Evolutionary conservation across 2,797 vertebrate genomes (phyloP), one percentile per base, ranked within the genome.

Genomic region (Buphagus erythrorhynchus): DNA sequence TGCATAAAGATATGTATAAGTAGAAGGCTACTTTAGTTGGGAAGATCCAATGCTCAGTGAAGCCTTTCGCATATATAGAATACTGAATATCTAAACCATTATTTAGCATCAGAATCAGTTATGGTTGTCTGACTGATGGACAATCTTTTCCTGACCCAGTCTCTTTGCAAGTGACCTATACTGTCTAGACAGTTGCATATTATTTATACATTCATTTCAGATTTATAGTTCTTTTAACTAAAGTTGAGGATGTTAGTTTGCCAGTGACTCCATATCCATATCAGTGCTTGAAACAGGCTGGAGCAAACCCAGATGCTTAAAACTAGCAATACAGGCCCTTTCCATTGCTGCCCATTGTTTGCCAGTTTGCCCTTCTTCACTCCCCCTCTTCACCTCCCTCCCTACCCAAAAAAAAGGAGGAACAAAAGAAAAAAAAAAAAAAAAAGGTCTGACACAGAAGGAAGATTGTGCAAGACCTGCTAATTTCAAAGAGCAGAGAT

Each of bases 111-210:
- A 99, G 99, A 99, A 99, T 99, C 99, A 99, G 99, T 99, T 99
- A 99, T 99, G 99, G 99, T 99, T 99, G 99, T 99, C 99, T 99
- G 99, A 98, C 99, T 99, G 99, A 99, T 99, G 99, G 99, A 99
- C 99, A 99, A 99, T 99, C 99, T 99, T 98, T 98, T 98, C 98
- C 98, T 99, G 98, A 99, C 99, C 99, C 96, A 95, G 98, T 99
- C 98, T 99, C 98, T 99, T 98, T 98, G 98, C 98, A 98, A 99
- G 98, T 99, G 99, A 99, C 99, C 99, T 99, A 98, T 98, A 98
- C 99, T 99, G 99, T 99, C 99, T 99, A 99, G 99, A 99, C 99
- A 98, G 98, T 98, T 98, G 98, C 98, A 98, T 98, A 99, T 99
- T 99, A 99, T 99, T 99, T 99, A 99, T 98, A 98, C 97, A 98